A percentile compares a stretch with the other conserved stretches of the same genome.
phyloP scores from a whole-genome alignment of 2,113 vertebrate genomes.

The Ranitomeya variabilis region DNA sequence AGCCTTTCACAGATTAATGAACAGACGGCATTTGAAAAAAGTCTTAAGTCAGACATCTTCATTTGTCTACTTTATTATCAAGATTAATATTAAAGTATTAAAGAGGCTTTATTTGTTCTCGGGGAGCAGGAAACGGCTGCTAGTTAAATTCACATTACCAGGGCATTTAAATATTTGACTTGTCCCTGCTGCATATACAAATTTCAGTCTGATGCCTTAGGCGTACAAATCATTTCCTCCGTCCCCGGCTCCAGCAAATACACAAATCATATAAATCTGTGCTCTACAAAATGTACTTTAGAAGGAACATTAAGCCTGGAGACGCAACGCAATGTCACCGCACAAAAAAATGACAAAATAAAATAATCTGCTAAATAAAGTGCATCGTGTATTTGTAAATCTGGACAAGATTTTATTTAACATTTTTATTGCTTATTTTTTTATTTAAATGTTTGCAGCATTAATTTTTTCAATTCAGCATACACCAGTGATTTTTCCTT shows the following conservation, averaged over 20 bases:
- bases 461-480: too few species aligned
- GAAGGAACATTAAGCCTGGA: background rate
- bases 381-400: background rate
- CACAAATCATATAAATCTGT: background rate
- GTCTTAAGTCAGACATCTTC: conserved; percentile 9
- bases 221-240: conserved; percentile 23
- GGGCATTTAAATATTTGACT: conserved; percentile 38
- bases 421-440: background rate
- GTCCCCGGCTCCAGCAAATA: conserved; percentile 2
- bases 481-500: too few species aligned
- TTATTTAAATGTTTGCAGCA: background rate
- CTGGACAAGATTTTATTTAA: background rate
- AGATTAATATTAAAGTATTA: conserved; percentile 33
- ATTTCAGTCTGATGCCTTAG: conserved; percentile 31
- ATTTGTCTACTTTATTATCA: conserved; percentile 37
- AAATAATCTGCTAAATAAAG: background rate
- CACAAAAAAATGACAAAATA: background rate
- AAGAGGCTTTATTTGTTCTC: conserved; percentile 7
- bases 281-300: background rate
- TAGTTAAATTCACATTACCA: conserved; percentile 33
- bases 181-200: conserved; percentile 29
- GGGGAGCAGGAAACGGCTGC: conserved; percentile 26
- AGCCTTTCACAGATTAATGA: conserved; percentile 32
- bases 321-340: background rate
- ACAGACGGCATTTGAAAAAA: background rate